These are phyloP conservation scores for Physeter macrocephalus DNA, from an alignment of 2,113 vertebrate species.

Conservation along the genomic window DNA sequence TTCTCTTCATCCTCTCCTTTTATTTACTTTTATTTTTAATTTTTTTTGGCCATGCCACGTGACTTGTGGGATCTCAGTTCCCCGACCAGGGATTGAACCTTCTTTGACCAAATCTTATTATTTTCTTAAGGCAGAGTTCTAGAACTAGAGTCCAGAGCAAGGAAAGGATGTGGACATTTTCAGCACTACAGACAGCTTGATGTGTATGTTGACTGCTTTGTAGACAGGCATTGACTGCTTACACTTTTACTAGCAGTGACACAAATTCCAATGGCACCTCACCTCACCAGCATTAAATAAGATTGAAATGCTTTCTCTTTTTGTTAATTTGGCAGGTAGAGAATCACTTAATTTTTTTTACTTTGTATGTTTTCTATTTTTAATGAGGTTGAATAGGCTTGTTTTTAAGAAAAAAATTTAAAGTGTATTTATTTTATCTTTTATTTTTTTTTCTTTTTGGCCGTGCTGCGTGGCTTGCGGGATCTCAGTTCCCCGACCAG, in stretches of 20 bases:
- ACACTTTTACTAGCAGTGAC: background rate
- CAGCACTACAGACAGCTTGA: background rate
- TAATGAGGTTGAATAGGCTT: background rate
- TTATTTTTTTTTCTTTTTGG: too few species aligned
- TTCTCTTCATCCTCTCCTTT: background rate
- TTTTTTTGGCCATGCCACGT: too few species aligned
- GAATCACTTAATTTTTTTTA: background rate
- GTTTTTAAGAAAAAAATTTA: too few species aligned
- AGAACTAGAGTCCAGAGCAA: background rate
- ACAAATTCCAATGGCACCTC: too few species aligned
- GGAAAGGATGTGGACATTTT: background rate
- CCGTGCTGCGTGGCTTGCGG: too few species aligned
- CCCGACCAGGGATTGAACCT: background rate
- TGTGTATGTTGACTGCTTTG: background rate
- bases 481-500: background rate
- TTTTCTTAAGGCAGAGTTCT: background rate
- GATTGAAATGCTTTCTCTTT: background rate
- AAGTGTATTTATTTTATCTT: too few species aligned
- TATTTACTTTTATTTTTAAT: too few species aligned
- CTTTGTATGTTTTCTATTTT: background rate
- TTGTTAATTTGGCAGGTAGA: background rate
- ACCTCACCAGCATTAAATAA: background rate
- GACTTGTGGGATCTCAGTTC: background rate
- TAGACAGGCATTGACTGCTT: background rate
- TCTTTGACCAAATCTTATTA: background rate